Evolutionary conservation across 2,888 invertebrate species (phyloP).

Genomic region (Sesia apiformis): DNA sequence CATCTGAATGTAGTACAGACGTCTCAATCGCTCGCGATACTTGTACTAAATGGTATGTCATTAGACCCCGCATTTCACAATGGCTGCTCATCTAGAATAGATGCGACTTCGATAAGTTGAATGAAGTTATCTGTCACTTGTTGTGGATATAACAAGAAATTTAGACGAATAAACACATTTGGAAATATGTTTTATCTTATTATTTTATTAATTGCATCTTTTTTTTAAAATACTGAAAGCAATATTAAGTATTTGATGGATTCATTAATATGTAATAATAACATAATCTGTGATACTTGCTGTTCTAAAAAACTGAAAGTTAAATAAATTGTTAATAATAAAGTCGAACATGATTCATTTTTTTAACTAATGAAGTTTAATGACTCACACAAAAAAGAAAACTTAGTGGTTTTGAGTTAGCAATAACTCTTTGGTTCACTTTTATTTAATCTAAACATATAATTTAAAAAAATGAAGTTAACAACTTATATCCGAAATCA

Average conservation of each 20-base stretch:
- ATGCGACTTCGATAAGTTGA: background rate
- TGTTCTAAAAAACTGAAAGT: too few relatives aligned
- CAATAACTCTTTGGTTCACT: too few relatives aligned
- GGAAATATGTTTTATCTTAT: background rate
- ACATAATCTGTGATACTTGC: too few relatives aligned
- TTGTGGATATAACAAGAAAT: background rate
- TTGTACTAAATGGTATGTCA: slow-evolving; percentile 51
- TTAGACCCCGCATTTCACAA: slow-evolving; percentile 42
- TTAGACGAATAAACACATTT: background rate
- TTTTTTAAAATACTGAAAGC: background rate
- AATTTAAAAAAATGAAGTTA: too few relatives aligned
- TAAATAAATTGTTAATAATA: too few relatives aligned
- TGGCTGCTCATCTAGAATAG: slow-evolving; percentile 22
- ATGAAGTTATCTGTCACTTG: background rate
- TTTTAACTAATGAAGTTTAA: too few relatives aligned
- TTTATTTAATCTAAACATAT: too few relatives aligned
- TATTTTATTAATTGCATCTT: background rate
- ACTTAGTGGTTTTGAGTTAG: too few relatives aligned
- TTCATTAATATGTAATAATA: too few relatives aligned
- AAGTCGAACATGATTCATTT: too few relatives aligned
- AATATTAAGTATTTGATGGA: background rate
- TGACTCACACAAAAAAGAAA: too few relatives aligned
- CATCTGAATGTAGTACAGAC: slow-evolving; percentile 18
- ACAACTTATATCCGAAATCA: background rate
- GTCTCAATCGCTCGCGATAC: slow-evolving; percentile 32